A percentile compares a stretch with the other conserved stretches of the same genome.
phyloP scores from a whole-genome alignment of 1,140 invertebrate genomes.

The Drosophila pruinosa region DNA sequence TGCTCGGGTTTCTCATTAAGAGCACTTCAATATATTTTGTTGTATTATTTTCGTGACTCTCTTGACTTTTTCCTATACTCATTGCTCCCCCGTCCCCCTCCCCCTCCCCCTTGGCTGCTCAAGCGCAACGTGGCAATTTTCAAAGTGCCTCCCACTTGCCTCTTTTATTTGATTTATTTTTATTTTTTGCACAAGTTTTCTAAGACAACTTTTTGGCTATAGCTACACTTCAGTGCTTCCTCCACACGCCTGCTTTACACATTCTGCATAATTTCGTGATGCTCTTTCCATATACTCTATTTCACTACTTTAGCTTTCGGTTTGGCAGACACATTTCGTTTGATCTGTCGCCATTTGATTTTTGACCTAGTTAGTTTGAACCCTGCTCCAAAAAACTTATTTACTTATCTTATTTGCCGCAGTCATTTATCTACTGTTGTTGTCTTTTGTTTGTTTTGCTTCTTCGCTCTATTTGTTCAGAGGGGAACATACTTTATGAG shows the following conservation, averaged over 20 bases:
- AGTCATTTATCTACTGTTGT: constrained; percentile 18
- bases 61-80: constrained; percentile 8
- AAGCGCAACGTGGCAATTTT: constrained; percentile 14
- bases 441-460: constrained; percentile 11
- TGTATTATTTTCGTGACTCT: constrained; percentile 31
- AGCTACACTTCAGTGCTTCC: not conserved
- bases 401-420: constrained; percentile 55
- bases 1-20: constrained; percentile 50
- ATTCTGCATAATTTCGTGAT: not conserved
- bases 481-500: constrained; percentile 22
- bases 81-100: no score
- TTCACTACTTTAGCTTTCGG: constrained; percentile 23
- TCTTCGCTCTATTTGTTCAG: constrained; percentile 11
- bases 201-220: not conserved
- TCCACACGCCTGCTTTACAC: not conserved
- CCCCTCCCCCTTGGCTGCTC: not conserved
- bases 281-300: constrained; percentile 4
- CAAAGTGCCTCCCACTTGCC: constrained; percentile 2
- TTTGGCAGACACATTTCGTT: constrained; percentile 21
- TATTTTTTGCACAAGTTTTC: no score
- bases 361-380: constrained; percentile 50
- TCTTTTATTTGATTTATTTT: no score
- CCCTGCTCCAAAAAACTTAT: constrained; percentile 27
- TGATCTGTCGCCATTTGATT: constrained; percentile 54
- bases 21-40: constrained; percentile 58